These are phyloP conservation scores for Gymnocephalus cernua DNA, from an alignment of 2,113 vertebrate genomes.

Conservation along the genomic window DNA sequence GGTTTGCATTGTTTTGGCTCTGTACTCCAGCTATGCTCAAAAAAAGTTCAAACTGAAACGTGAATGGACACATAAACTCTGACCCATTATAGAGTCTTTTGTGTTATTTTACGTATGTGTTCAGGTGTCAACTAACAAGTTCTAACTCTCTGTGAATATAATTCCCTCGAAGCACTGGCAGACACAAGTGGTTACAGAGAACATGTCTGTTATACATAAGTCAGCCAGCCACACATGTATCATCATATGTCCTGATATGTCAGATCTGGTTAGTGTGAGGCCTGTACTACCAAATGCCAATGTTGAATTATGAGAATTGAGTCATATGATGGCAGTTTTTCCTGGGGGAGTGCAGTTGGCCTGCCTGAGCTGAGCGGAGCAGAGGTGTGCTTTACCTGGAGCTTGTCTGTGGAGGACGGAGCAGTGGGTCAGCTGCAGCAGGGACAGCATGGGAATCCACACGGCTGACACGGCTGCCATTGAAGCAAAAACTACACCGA, in stretches of 20 bases:
- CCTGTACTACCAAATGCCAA: neutral
- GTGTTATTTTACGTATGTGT: neutral
- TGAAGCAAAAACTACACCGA: neutral
- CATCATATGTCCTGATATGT: too few species aligned
- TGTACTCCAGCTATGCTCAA: too few species aligned
- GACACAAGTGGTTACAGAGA: too few species aligned
- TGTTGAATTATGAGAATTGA: neutral
- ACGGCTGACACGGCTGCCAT: constrained; percentile 49
- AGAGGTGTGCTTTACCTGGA: constrained; percentile 62
- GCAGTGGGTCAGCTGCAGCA: constrained; percentile 64
- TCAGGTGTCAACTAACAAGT: neutral
- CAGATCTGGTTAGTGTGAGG: too few species aligned
- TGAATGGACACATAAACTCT: neutral
- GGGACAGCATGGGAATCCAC: constrained; percentile 53
- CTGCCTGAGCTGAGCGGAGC: neutral
- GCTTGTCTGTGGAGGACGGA: constrained; percentile 43
- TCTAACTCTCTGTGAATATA: neutral
- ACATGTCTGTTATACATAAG: neutral
- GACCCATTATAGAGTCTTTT: neutral
- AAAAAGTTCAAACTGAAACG: too few species aligned
- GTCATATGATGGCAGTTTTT: neutral
- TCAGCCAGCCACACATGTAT: too few species aligned
- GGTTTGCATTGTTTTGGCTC: too few species aligned
- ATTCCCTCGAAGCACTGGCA: too few species aligned
- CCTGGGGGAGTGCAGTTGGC: neutral